Base-by-base conservation (phyloP, 2,888 invertebrate genomes). In the Nomada ruficornis region DNA sequence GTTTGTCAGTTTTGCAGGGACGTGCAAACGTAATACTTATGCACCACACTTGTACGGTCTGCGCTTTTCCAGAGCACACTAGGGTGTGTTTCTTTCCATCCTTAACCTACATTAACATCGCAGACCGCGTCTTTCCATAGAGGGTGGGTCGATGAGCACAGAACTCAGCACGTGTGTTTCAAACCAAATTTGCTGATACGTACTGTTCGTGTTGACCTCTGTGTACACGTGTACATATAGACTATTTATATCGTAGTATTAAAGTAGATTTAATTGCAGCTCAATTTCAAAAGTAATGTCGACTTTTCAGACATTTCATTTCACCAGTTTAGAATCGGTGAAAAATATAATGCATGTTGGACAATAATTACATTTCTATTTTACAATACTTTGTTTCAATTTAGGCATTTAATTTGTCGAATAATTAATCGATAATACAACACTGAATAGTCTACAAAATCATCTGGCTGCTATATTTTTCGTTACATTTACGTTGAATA, bases 31-130 rank as follows among this genome's bases (percentile, higher is more conserved):
- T 80, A 83, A 89, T 83, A 80, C 83, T 84, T 82, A 67, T 57
- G 63, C 68, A 69, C 18, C 72, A 75, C 80, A 74, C 76, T 76
- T 78, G 69, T 69, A 36, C 71, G 54, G 69, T 74, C 74, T 84
- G 77, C 68, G 77, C 82, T 86, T 86, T 87, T 81, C 54, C 76
- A 65, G 63, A 52, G 78, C 72, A 77, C 77, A 59, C 73, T 26
- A 71, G 75, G 44, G 78, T 62, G 80, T 83, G 74, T 86, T 85
- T 84, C 86, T 84, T 87, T 86, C 80, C 83, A 76, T 83, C 82
- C 88, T 86, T 88, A 87, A 90, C 88, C 87, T 88, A 90, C 88
- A 89, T 91, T 87, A 91, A 89, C 88, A 63, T 82, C 70, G 70
- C 57, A 67, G 83, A 80, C 71, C 60, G 74, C 60, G 78, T 80